These are phyloP conservation scores for Halictus rubicundus DNA, from an alignment of 1,140 invertebrate species.

Conservation along the genomic window DNA sequence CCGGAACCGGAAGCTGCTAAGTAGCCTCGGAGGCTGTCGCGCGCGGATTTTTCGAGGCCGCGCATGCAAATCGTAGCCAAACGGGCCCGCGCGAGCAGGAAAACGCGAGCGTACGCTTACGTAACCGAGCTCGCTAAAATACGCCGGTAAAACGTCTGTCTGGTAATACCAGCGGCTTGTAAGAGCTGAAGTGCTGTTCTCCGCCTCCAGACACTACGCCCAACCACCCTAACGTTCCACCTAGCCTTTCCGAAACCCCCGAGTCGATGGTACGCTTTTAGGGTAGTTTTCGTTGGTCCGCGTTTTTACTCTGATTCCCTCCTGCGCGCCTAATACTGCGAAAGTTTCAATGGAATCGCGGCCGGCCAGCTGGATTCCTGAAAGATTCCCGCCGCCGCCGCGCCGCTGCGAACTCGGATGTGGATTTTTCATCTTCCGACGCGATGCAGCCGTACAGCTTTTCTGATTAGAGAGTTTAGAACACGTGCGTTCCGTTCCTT, in stretches of 20 bases:
- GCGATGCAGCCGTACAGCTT: too few relatives aligned
- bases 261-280: background rate
- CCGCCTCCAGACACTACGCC: conserved; percentile 8
- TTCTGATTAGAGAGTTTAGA: too few relatives aligned
- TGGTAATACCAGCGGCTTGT: conserved; percentile 28
- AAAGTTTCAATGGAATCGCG: conserved; percentile 15
- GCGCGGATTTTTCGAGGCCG: conserved; percentile 36
- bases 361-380: background rate
- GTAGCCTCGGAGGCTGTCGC: conserved; percentile 42
- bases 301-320: background rate
- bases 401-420: background rate
- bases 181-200: conserved; percentile 9
- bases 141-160: conserved; percentile 33
- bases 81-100: conserved; percentile 42
- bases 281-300: conserved; percentile 14
- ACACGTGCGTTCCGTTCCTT: too few relatives aligned
- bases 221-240: background rate
- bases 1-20: conserved; percentile 53
- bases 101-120: conserved; percentile 57
- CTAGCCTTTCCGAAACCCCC: background rate
- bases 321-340: background rate
- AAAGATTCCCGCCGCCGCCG: background rate
- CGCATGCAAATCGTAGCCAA: conserved; percentile 43
- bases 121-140: conserved; percentile 50
- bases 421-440: background rate